Evolutionary conservation across 2,888 invertebrate genomes (phyloP), one percentile per base, ranked within the genome.

Genomic region (Cerastis leucographa): DNA sequence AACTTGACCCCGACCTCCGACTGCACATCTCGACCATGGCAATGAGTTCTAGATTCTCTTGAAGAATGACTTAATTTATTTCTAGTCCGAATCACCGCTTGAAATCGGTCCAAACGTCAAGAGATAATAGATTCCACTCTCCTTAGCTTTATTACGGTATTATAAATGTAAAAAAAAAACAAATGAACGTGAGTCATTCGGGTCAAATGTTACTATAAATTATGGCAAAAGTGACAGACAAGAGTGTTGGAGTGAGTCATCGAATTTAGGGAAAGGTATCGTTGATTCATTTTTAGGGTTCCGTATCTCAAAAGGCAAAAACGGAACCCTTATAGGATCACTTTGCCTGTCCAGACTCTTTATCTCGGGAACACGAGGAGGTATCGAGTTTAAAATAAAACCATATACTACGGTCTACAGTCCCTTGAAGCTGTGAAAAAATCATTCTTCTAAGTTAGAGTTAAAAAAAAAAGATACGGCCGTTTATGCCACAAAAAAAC

Each of bases 131-230:
- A 79, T 79, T 82, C 54, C 56, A 71, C 22, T 64, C 71, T 51
- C 11, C 22, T 51, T 49, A 49, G 29, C 72, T 82, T 84, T 85
- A 75, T 80, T 76, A 77, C 62, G 35, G 61, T 80, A 78, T 74
- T 76, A 76, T 74, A 76, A 70, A 74, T 54, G 70, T 62, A 35
- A 77, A 62, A 67, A 74, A 74, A 85, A 79, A 73, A 76, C 62
- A 64, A 73, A 74, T 76, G 62, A 42, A 78, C 51, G 29, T 85
- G 86, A 86, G 69, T 86, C 83, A 86, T 72, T 80, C 67, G 44
- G 78, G 77, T 86, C 86, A 86, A 81, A 81, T 78, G 85, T 78
- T 67, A 59, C 71, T 42, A 86, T 86, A 85, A 83, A 80, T 22
- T 68, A 74, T 25, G 19, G 2, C 44, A 74, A 35, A 35, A 35